Evolutionary conservation across 2,888 invertebrate genomes (phyloP), one percentile per base, ranked within the genome.

Genomic region (Noctua pronuba): DNA sequence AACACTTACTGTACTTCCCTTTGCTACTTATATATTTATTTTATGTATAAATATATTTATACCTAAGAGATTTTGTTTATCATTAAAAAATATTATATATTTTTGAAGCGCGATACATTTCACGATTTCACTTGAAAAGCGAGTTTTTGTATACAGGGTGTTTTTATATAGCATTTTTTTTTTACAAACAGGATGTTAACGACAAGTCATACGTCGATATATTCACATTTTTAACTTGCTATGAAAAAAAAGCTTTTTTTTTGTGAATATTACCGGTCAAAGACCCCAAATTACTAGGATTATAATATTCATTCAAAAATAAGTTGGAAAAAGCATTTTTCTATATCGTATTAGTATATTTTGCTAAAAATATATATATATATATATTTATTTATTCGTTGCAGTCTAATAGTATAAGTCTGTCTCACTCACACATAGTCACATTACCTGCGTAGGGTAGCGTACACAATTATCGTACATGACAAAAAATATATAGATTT

Each of bases 1-100:
- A 89, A 90, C 90, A 86, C 75, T 88, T 84, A 87, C 28, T 82
- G 69, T 86, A 85, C 77, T 84, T 83, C 65, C 55, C 31, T 28
- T 85, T 62, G 18, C 77, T 85, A 73, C 66, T 68, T 73, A 60
- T 49, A 67, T 78, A 74, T 44, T 65, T 65, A 65, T 65, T 65
- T 46, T 73, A 74, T 75, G 24, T 66, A 79, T 71, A 74, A 65
- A 70, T 69, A 18, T 46, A 21, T 24, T 66, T 78, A 75, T 46
- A 62, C 44, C 71, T n/a, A 77, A 18, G 66, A 73, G 11, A 24
- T 44, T 80, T 75, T 82, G 68, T 60, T 69, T 69, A 46, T 35
- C 4, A 83, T 79, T 81, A 77, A 62, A 62, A 78, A 77, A 84
- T 78, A 41, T 79, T 52, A 70, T 71, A 31, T 52, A 41, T 62